These are phyloP conservation scores for Pimpla rufipes DNA, from an alignment of 2,888 invertebrate species.

Conservation along the genomic window DNA sequence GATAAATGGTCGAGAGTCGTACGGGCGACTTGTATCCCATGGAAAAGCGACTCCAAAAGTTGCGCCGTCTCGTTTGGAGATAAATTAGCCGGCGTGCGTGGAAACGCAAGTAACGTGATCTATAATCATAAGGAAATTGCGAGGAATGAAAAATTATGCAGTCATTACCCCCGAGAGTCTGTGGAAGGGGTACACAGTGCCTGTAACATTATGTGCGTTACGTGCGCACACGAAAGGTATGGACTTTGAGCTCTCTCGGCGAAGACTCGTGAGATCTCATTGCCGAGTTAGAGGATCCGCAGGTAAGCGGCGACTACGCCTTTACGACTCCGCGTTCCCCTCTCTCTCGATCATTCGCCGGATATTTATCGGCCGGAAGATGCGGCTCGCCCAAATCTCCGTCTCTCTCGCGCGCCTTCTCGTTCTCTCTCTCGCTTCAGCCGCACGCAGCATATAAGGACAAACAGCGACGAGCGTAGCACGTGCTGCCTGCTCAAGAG, in stretches of 20 bases:
- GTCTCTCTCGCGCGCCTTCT: slow-evolving; percentile 22
- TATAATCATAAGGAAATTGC: slow-evolving; percentile 66
- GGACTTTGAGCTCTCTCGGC: slow-evolving; percentile 43
- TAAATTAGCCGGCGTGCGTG: slow-evolving; percentile 47
- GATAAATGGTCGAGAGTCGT: background rate
- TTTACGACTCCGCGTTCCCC: slow-evolving; percentile 1
- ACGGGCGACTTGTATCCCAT: background rate
- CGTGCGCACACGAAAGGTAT: slow-evolving; percentile 62
- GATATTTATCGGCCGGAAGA: slow-evolving; percentile 71
- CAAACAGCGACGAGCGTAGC: slow-evolving; percentile 55
- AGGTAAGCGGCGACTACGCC: background rate
- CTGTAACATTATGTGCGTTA: slow-evolving; percentile 60
- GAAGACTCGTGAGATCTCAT: slow-evolving; percentile 41
- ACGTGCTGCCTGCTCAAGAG: slow-evolving; percentile 40
- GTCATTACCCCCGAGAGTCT: slow-evolving; percentile 40
- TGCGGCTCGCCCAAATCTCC: slow-evolving; percentile 68
- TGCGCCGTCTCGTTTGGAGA: background rate
- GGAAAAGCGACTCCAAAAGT: background rate
- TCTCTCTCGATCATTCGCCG: slow-evolving; percentile 59
- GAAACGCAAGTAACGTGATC: slow-evolving; percentile 60
- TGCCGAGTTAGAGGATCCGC: slow-evolving; percentile 6
- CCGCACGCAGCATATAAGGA: slow-evolving; percentile 46
- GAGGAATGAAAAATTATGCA: slow-evolving; percentile 57
- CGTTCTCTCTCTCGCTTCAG: slow-evolving; percentile 43
- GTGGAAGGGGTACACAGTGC: slow-evolving; percentile 9